These are phyloP conservation scores for Scaptomyza montana DNA, from an alignment of 1,140 invertebrate species.

Conservation along the genomic window DNA sequence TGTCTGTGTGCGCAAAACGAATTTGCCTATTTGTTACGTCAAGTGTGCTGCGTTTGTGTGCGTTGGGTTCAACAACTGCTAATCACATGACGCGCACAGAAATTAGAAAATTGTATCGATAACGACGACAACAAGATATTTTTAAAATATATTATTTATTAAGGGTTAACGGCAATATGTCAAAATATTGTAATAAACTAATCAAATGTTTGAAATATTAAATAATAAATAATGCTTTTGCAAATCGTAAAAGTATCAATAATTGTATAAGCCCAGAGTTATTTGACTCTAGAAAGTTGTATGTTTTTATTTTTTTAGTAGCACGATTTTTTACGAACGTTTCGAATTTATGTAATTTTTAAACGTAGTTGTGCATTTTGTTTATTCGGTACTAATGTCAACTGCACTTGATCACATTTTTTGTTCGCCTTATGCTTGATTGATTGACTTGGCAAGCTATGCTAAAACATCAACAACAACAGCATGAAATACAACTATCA, in stretches of 20 bases:
- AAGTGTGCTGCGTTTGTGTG: constrained; percentile 5
- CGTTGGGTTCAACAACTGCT: constrained; percentile 75
- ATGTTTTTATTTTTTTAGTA: constrained; percentile 15
- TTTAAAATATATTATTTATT: not conserved
- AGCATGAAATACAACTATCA: constrained; percentile 54
- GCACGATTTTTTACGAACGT: constrained; percentile 33
- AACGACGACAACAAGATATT: constrained; percentile 11
- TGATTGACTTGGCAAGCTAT: constrained; percentile 40
- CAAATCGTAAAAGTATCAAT: too few relatives aligned
- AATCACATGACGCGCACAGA: constrained; percentile 62
- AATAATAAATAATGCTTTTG: too few relatives aligned
- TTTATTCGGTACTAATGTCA: constrained; percentile 42
- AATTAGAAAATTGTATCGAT: constrained; percentile 3
- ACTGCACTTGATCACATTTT: constrained; percentile 59
- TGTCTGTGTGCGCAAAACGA: constrained; percentile 16
- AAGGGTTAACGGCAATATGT: too few relatives aligned
- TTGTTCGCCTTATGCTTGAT: constrained; percentile 48
- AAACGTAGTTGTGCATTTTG: constrained; percentile 8
- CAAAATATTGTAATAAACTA: too few relatives aligned
- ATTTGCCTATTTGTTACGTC: constrained; percentile 39
- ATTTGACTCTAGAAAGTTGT: constrained; percentile 17
- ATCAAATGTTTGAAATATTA: too few relatives aligned
- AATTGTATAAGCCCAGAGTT: not conserved
- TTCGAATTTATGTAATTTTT: constrained; percentile 2
- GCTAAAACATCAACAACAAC: constrained; percentile 27